Evolutionary conservation across 1,140 invertebrate genomes (phyloP).

Genomic region (Cecropterus lyciades): DNA sequence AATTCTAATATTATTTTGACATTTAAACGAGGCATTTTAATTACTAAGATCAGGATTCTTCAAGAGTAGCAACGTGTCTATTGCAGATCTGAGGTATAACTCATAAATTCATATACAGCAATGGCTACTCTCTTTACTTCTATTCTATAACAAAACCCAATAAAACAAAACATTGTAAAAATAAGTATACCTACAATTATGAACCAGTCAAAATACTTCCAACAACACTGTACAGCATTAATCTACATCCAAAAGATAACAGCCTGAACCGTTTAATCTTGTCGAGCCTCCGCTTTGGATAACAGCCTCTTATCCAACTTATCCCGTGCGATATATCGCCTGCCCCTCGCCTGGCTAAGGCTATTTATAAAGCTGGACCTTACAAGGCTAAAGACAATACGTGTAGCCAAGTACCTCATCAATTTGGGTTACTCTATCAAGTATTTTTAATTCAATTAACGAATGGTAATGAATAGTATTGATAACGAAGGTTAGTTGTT

Average conservation of each 20-base stretch:
- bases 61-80: too few species aligned
- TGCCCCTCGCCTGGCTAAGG: conserved; percentile 23
- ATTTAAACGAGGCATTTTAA: too few species aligned
- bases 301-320: conserved; percentile 15
- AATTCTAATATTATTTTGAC: too few species aligned
- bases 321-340: conserved; percentile 37
- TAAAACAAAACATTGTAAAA: too few species aligned
- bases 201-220: neutral
- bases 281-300: conserved; percentile 18
- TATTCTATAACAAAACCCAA: too few species aligned
- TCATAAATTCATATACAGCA: too few species aligned
- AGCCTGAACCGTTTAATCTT: conserved; percentile 26
- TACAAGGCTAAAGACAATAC: conserved; percentile 36
- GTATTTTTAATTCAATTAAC: conserved; percentile 21
- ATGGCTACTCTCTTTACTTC: too few species aligned
- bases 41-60: too few species aligned
- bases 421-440: conserved; percentile 24
- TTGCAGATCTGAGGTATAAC: too few species aligned
- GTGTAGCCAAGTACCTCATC: conserved; percentile 37
- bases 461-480: conserved; percentile 5
- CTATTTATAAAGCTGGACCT: conserved; percentile 37
- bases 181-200: neutral
- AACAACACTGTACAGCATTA: conserved; percentile 12
- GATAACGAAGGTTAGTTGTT: too few species aligned
- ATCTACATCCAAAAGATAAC: conserved; percentile 31